Percentiles rank a stretch among this genome's conserved stretches.
phyloP scores from a whole-genome alignment of 1,140 invertebrate genomes.

The Drosophila nannoptera region DNA sequence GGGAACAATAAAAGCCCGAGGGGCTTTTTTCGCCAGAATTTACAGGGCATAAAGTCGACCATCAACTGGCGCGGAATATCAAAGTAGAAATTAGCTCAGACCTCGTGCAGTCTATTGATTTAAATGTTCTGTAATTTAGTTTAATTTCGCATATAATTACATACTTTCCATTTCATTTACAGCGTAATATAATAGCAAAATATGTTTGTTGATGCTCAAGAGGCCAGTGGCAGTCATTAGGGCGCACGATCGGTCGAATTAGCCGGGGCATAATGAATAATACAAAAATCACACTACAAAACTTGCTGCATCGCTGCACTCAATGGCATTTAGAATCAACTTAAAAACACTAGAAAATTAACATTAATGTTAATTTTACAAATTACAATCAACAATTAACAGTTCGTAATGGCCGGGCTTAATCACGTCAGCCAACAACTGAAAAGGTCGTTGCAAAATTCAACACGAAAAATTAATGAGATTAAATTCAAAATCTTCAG shows the following conservation, averaged over 20 bases:
- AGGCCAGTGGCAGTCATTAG: slow-evolving; percentile 38
- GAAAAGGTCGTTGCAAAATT: slow-evolving; percentile 26
- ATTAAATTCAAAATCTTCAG: slow-evolving; percentile 5
- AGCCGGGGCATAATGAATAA: slow-evolving; percentile 35
- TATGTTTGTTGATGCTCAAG: not conserved
- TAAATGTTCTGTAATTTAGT: too few species aligned
- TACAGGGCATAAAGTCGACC: too few species aligned
- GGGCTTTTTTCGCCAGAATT: too few species aligned
- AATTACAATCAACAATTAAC: slow-evolving; percentile 44
- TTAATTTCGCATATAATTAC: too few species aligned
- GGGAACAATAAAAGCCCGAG: too few species aligned
- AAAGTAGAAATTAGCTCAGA: too few species aligned
- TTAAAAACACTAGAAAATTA: slow-evolving; percentile 26
- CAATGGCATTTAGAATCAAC: slow-evolving; percentile 12
- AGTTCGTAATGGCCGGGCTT: slow-evolving; percentile 20
- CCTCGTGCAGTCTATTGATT: too few species aligned
- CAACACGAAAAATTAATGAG: not conserved
- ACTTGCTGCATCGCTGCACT: slow-evolving; percentile 42
- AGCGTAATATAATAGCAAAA: not conserved
- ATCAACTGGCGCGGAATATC: too few species aligned
- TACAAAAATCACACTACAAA: slow-evolving; percentile 13
- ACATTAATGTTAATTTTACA: slow-evolving; percentile 46
- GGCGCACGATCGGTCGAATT: slow-evolving; percentile 20
- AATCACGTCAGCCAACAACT: slow-evolving; percentile 34
- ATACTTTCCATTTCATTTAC: too few species aligned